phyloP scores from a whole-genome alignment of 2,888 invertebrate genomes.

The Capitulum mitella region DNA sequence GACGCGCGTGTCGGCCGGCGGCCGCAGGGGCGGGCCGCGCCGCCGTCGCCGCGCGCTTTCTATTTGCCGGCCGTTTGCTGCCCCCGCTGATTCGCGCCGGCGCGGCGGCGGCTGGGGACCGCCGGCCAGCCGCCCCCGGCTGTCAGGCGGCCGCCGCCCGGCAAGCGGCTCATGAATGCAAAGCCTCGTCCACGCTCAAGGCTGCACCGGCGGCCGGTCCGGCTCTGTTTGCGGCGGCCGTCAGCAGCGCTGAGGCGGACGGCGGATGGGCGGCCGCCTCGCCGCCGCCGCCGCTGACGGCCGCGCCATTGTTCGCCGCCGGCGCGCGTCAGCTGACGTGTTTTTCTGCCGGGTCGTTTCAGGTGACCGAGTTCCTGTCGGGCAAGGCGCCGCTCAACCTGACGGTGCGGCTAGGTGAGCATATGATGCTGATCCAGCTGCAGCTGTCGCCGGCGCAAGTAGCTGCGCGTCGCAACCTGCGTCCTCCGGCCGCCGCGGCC shows the following conservation, averaged over 20 bases:
- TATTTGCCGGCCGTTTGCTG: background rate
- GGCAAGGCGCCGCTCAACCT: constrained; percentile 89
- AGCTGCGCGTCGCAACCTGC: constrained; percentile 40
- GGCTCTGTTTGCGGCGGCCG: constrained; percentile 6
- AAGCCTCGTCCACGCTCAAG: background rate
- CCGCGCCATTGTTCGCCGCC: constrained; percentile 6
- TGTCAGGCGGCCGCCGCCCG: no score
- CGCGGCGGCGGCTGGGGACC: background rate
- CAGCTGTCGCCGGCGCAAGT: constrained; percentile 82
- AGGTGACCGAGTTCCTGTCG: constrained; percentile 89
- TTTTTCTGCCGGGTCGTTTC: constrained; percentile 36
- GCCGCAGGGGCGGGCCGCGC: background rate
- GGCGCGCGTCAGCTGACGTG: constrained; percentile 15
- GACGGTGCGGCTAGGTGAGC: constrained; percentile 90
- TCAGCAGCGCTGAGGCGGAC: no score
- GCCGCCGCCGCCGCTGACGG: background rate
- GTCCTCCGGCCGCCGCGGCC: constrained; percentile 30
- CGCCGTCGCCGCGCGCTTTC: background rate
- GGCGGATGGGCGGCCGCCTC: background rate
- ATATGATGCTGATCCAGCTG: constrained; percentile 94
- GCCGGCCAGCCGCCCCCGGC: background rate
- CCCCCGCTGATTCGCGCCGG: background rate
- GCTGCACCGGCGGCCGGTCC: background rate
- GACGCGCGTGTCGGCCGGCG: background rate
- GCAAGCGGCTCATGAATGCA: background rate